These are phyloP conservation scores for Amphilophus citrinellus DNA, from an alignment of 2,113 vertebrate genomes.

Conservation along the genomic window DNA sequence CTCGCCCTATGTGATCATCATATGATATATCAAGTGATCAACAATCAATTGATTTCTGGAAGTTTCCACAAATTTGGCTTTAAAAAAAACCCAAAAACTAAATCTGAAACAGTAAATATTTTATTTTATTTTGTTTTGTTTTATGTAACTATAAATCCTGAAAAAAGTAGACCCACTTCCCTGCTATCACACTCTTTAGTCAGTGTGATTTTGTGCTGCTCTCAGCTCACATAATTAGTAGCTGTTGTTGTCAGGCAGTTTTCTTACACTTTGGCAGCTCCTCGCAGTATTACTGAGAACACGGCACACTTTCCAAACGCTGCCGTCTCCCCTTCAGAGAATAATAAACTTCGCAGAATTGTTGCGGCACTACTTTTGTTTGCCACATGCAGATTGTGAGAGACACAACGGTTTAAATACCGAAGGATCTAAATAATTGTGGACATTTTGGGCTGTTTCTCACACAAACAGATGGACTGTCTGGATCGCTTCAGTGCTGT, in stretches of 20 bases:
- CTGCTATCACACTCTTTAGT: conserved; percentile 3
- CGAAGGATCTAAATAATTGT: not conserved
- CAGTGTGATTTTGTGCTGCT: not conserved
- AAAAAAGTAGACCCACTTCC: not conserved
- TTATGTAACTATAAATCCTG: not conserved
- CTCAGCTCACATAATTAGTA: conserved; percentile 26
- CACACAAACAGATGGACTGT: not conserved
- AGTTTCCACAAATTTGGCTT: not conserved
- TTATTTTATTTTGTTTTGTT: not conserved
- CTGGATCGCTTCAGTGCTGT: not conserved
- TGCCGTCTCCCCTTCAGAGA: not conserved
- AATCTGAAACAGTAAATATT: not conserved
- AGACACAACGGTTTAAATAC: not conserved
- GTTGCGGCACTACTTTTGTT: not conserved
- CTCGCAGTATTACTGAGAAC: not conserved
- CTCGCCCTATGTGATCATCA: not conserved
- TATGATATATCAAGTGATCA: not conserved
- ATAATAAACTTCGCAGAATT: not conserved
- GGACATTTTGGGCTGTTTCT: not conserved
- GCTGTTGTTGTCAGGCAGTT: conserved; percentile 48
- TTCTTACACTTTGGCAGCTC: conserved; percentile 28
- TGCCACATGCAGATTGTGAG: not conserved
- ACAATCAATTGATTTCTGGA: not conserved
- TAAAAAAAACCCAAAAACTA: not conserved
- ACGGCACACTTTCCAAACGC: not conserved